Conservation (phyloP, 2,113 vertebrate genomes). For the Arothron firmamentum region DNA sequence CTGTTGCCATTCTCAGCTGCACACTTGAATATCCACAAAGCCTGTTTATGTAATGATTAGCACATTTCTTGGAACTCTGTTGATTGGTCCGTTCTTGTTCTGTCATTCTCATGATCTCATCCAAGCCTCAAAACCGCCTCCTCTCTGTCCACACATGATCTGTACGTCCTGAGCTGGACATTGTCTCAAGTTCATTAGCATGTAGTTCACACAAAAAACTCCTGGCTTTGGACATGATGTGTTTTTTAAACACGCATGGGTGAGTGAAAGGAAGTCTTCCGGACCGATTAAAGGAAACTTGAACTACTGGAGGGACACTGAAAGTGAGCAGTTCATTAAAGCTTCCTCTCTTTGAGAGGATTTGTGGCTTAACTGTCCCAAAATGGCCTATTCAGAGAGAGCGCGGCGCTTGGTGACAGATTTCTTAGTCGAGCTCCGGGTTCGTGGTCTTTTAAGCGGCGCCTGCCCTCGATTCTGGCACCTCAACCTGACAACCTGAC, state of each 20-base stretch:
- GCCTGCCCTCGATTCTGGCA: constrained; percentile 36
- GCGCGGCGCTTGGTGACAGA: constrained; percentile 19
- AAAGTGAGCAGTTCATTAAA: constrained; percentile 1
- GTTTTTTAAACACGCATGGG: not conserved
- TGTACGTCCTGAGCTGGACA: too few relatives aligned
- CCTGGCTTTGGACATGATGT: not conserved
- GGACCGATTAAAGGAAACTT: not conserved
- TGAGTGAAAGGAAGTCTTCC: not conserved
- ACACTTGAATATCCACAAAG: too few relatives aligned
- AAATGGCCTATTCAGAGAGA: constrained; percentile 41
- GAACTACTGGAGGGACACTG: not conserved
- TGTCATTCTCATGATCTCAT: too few relatives aligned
- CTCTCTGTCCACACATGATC: too few relatives aligned
- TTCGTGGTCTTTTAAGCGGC: constrained; percentile 15
- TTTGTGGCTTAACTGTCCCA: constrained; percentile 29
- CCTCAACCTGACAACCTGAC: constrained; percentile 1
- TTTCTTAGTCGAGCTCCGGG: constrained; percentile 8
- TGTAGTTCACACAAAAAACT: too few relatives aligned
- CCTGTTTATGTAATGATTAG: too few relatives aligned
- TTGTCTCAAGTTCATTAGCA: too few relatives aligned
- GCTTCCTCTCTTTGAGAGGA: constrained; percentile 4
- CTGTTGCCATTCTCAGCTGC: too few relatives aligned
- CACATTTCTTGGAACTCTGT: too few relatives aligned
- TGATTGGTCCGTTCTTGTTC: too few relatives aligned
- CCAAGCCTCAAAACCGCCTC: too few relatives aligned